Evolutionary conservation across 2,888 invertebrate genomes (phyloP), one percentile per base, ranked within the genome.

Genomic region (Caenorhabditis sinica): DNA sequence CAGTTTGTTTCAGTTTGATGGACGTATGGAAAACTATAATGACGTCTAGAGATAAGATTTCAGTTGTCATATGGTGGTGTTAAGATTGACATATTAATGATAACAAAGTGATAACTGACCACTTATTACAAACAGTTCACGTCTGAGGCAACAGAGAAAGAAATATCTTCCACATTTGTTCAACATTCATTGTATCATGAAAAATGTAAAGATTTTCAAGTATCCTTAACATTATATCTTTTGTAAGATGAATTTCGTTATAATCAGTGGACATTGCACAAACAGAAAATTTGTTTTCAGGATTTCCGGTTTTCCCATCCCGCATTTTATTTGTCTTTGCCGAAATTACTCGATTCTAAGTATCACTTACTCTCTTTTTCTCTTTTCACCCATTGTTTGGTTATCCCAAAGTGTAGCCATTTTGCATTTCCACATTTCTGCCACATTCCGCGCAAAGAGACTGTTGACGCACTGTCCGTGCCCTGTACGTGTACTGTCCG

Each of bases 321-420:
- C 13, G 25, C 15, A 36, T 43, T 68, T 68, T 77, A n/a, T 77
- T 77, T 77, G 77, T 63, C 43, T 77, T 63, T 63, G 61, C 28
- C 69, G 43, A 60, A 51, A 77, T 77, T 53, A 60, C 60, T 69
- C 36, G 20, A 60, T 53, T 4, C 28, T 36, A 56, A 53, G 63
- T 77, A 77, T 77, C 69, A 68, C 61, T 77, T 69, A 77, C 77
- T 77, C 28, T 11, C 4, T 53, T 13, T 53, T 11, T 45, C 49
- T 20, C 40, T n/a, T n/a, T n/a, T n/a, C n/a, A n/a, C n/a, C 20
- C 61, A 53, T 53, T 77, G 30, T 77, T 77, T 69, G 61, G 69
- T 61, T 30, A 69, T 60, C 51, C 28, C 9, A 51, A n/a, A 72
- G 49, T 58, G 60, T 17, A 20, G 8, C 17, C 11, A 8, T 11